phyloP scores from a whole-genome alignment of 2,797 vertebrate genomes.

The Sebastes minor region DNA sequence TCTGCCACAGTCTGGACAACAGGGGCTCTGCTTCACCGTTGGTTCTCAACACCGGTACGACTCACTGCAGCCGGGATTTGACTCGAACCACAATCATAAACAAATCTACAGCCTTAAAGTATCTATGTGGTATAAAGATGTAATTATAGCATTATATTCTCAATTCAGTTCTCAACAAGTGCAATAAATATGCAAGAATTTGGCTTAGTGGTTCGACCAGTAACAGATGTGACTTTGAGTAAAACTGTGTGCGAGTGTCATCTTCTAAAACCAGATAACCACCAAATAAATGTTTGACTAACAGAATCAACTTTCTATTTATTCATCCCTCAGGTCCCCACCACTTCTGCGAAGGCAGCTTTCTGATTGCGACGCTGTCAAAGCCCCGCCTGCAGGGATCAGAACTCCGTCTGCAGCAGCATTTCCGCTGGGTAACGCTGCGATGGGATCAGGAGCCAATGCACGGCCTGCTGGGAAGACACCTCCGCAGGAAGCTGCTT shows the following conservation, averaged over 20 bases:
- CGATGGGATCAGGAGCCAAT: constrained; percentile 94
- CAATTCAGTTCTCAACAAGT: neutral
- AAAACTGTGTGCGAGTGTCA: neutral
- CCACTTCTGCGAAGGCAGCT: constrained; percentile 89
- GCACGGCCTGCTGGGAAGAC: constrained; percentile 88
- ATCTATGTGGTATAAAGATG: too few species aligned
- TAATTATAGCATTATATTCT: neutral
- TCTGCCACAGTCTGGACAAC: constrained; percentile 91
- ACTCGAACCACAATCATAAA: too few species aligned
- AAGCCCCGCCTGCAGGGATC: constrained; percentile 91
- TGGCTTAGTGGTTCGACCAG: neutral
- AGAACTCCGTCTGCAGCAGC: constrained; percentile 92
- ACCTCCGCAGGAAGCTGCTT: constrained; percentile 88
- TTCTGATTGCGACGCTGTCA: constrained; percentile 89
- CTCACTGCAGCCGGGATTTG: neutral
- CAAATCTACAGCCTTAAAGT: neutral
- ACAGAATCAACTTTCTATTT: rapidly evolving
- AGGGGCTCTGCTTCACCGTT: constrained; percentile 83
- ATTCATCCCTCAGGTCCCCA: constrained; percentile 78
- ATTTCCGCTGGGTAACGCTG: constrained; percentile 95
- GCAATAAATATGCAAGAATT: neutral
- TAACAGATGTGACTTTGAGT: neutral
- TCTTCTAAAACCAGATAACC: neutral
- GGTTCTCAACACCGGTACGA: constrained; percentile 69
- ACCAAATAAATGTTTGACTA: too few species aligned